Base-by-base conservation (phyloP, 2,888 invertebrate genomes). In the Chrysolina haemoptera region DNA sequence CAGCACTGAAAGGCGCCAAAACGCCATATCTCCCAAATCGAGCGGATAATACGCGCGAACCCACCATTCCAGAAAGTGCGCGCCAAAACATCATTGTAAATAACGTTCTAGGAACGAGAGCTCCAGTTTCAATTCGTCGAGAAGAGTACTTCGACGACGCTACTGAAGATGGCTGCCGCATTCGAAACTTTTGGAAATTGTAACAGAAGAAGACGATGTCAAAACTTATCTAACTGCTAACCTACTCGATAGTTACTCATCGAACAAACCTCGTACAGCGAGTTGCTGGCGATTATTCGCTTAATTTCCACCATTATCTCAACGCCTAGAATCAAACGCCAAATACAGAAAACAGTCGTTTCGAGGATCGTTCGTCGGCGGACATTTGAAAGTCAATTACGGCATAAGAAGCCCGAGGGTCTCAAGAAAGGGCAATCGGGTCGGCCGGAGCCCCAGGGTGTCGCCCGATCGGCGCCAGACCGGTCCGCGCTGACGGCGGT, bases 391-490 rank as follows among this genome's bases (percentile, higher is more conserved):
- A 84, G 84, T 84, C 84, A 82, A 82, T 84, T 83, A 83, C 81
- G 77, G 59, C 59, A 79, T 75, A 72, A 78, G 80, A 78, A 80
- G 81, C 83, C 80, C 79, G 68, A 63, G 73, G 79, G 82, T 78
- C 69, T 71, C 75, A 78, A 76, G 83, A 83, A 83, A 84, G 84
- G 85, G 84, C 84, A 82, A 82, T 80, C 82, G 83, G 84, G 84
- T 84, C 84, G 85, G 78, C 79, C 76, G 70, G 71, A 70, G 82
- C 85, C 85, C 78, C 80, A 70, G 83, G 85, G 82, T 78, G 80
- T 82, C 82, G 85, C 81, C 85, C 78, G 79, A 75, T 78, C 82
- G 85, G 85, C 85, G 85, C 85, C 85, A 82, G 82, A 82, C 82
- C 82, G 78, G 79, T 79, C 82, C 70, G 74, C 74, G 79, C 73